Evolutionary conservation across 2,113 vertebrate species (phyloP).

Genomic region (Setophaga coronata): DNA sequence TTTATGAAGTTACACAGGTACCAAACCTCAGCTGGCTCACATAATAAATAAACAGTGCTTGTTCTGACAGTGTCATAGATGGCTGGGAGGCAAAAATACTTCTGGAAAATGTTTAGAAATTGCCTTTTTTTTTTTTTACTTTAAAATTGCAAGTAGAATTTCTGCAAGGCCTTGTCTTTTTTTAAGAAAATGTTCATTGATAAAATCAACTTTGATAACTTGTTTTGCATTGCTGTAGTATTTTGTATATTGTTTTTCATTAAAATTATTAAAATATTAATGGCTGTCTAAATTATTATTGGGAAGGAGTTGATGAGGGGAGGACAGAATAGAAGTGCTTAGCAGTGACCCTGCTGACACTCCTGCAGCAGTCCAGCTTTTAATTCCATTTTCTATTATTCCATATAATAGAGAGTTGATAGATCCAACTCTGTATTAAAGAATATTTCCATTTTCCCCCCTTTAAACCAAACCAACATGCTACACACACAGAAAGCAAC

Average conservation of each 20-base stretch:
- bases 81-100: background rate
- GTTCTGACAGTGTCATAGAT: background rate
- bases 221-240: background rate
- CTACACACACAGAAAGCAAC: background rate
- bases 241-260: slow-evolving; percentile 3
- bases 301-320: background rate
- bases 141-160: background rate
- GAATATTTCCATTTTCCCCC: background rate
- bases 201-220: background rate
- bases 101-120: background rate
- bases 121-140: background rate
- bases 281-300: background rate
- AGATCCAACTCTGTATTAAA: background rate
- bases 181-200: background rate
- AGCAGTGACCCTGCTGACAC: background rate
- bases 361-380: background rate
- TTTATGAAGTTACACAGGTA: background rate
- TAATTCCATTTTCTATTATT: background rate
- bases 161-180: background rate
- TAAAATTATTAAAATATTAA: background rate
- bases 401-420: too few relatives aligned
- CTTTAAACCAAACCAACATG: background rate
- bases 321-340: background rate
- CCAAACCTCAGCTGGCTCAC: background rate
- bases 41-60: background rate